Conservation (phyloP, 2,888 invertebrate species). For the Eutolmus rufibarbis region DNA sequence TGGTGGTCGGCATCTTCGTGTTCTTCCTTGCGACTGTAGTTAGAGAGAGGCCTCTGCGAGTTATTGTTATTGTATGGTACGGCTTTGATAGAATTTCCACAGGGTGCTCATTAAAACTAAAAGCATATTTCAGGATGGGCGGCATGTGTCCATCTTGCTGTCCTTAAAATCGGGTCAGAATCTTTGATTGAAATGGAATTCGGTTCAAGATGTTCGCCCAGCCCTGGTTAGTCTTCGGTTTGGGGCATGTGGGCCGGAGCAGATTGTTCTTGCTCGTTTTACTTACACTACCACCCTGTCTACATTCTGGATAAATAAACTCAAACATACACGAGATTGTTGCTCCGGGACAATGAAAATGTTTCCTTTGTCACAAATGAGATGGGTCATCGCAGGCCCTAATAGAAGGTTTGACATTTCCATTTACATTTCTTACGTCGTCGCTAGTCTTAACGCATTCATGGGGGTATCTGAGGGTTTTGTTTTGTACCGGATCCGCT, state of each 20-base stretch:
- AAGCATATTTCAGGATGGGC: constrained; percentile 38
- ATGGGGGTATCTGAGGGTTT: constrained; percentile 32
- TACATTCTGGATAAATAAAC: constrained; percentile 39
- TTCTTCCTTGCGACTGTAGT: constrained; percentile 24
- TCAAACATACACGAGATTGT: constrained; percentile 41
- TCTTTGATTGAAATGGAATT: constrained; percentile 41
- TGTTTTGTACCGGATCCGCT: constrained; percentile 7
- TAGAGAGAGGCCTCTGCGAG: constrained; percentile 16
- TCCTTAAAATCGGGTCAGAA: constrained; percentile 40
- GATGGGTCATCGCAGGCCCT: constrained; percentile 46
- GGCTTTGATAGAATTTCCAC: constrained; percentile 37
- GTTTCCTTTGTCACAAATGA: constrained; percentile 48
- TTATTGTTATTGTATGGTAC: constrained; percentile 38
- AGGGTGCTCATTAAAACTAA: constrained; percentile 41
- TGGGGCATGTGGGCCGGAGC: not conserved
- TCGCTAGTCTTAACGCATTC: constrained; percentile 41
- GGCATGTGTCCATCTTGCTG: constrained; percentile 30
- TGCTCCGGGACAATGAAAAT: constrained; percentile 47
- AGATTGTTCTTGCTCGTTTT: not conserved
- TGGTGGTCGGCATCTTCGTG: constrained; percentile 2
- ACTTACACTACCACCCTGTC: constrained; percentile 13
- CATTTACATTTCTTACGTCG: constrained; percentile 43
- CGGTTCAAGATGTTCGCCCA: constrained; percentile 6
- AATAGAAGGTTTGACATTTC: constrained; percentile 43
- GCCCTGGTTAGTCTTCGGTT: not conserved